These are phyloP conservation scores for Eleutherodactylus coqui DNA, from an alignment of 2,797 vertebrate genomes.

Conservation along the genomic window DNA sequence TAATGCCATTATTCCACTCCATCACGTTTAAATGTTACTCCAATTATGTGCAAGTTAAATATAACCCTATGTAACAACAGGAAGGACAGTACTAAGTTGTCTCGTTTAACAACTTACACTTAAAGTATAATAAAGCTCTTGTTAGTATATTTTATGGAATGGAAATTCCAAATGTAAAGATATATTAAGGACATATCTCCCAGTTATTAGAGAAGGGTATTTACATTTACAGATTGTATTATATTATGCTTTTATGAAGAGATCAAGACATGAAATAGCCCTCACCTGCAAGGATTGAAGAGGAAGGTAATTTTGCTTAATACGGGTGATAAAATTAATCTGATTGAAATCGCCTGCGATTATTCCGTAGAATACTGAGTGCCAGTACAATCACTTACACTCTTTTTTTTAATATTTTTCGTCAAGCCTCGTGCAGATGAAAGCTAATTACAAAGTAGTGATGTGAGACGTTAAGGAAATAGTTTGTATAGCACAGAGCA, in stretches of 20 bases:
- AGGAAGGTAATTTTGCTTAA: slow-evolving; percentile 93
- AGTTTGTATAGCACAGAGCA: slow-evolving; percentile 89
- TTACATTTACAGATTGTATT: slow-evolving; percentile 86
- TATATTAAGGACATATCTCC: slow-evolving; percentile 86
- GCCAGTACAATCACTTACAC: slow-evolving; percentile 92
- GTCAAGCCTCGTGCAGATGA: slow-evolving; percentile 90
- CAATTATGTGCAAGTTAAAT: slow-evolving; percentile 86
- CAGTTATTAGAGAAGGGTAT: slow-evolving; percentile 86
- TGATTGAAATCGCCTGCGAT: slow-evolving; percentile 97
- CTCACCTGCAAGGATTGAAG: slow-evolving; percentile 85
- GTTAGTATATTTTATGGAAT: slow-evolving; percentile 87
- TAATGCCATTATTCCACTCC: slow-evolving; percentile 84
- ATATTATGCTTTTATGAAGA: slow-evolving; percentile 88
- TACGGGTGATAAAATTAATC: slow-evolving; percentile 97
- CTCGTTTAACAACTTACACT: slow-evolving; percentile 82
- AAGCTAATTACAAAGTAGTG: slow-evolving; percentile 98
- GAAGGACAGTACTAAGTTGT: slow-evolving; percentile 83
- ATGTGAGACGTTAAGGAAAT: slow-evolving; percentile 88
- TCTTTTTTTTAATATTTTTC: slow-evolving; percentile 89
- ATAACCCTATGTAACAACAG: slow-evolving; percentile 86
- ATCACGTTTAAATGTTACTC: slow-evolving; percentile 87
- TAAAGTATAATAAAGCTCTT: slow-evolving; percentile 86
- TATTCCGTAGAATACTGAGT: slow-evolving; percentile 88
- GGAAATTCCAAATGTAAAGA: slow-evolving; percentile 86
- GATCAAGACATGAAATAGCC: slow-evolving; percentile 87